Evolutionary conservation across 2,797 vertebrate genomes (phyloP).

Genomic region (Peromyscus melanophrys): DNA sequence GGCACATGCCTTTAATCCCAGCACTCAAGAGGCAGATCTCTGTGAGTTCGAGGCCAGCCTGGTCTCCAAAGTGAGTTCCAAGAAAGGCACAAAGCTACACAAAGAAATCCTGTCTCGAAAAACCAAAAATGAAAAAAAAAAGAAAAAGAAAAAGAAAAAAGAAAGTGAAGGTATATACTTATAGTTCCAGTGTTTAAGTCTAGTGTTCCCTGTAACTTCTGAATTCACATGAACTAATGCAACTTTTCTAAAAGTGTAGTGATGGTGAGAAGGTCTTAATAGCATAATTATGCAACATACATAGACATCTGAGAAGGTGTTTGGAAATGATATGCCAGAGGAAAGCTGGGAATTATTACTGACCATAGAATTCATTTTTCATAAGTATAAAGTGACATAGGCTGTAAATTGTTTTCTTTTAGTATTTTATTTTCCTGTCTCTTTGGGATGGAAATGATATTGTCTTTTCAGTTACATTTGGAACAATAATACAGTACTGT

Average conservation of each 20-base stretch:
- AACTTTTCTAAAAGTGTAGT: not conserved
- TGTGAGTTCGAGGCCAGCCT: too few relatives aligned
- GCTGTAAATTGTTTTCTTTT: not conserved
- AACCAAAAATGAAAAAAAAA: not conserved
- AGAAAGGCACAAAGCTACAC: too few relatives aligned
- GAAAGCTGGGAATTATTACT: not conserved
- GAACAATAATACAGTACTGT: not conserved
- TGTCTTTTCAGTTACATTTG: not conserved
- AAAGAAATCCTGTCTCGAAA: too few relatives aligned
- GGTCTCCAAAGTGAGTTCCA: too few relatives aligned
- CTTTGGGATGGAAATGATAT: not conserved
- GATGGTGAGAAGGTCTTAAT: fast-evolving
- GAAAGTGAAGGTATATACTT: not conserved
- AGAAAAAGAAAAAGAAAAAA: too few relatives aligned
- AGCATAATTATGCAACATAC: not conserved
- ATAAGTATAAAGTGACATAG: not conserved
- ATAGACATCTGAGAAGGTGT: not conserved
- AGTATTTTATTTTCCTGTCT: not conserved
- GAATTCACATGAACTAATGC: not conserved
- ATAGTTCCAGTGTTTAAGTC: not conserved
- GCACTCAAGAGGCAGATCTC: too few relatives aligned
- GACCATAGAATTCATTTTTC: not conserved
- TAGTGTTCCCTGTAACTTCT: not conserved
- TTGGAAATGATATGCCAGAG: not conserved
- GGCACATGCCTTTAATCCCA: too few relatives aligned